phyloP scores from a whole-genome alignment of 2,888 invertebrate genomes.

The Lochmaea crataegi region DNA sequence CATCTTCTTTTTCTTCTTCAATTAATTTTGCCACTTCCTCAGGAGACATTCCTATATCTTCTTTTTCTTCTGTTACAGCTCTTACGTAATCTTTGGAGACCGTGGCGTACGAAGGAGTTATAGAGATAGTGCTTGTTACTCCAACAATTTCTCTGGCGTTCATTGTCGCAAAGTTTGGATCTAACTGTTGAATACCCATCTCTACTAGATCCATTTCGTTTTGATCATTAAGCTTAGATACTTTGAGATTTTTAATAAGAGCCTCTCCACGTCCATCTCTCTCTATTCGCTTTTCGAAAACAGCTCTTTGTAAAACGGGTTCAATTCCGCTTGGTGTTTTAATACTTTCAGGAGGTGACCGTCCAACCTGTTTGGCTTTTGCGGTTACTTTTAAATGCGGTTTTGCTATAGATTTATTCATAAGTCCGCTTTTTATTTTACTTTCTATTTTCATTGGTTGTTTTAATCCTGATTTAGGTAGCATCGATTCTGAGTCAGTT shows the following conservation, averaged over 20 bases:
- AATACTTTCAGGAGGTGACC: conserved; percentile 41
- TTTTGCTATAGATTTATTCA: conserved; percentile 30
- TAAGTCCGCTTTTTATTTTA: neutral
- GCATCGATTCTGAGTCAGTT: neutral
- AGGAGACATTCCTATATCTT: conserved; percentile 47
- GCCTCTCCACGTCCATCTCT: conserved; percentile 53
- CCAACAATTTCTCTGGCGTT: conserved; percentile 42
- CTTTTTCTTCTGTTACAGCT: conserved; percentile 27
- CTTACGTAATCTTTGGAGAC: conserved; percentile 31
- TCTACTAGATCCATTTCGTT: conserved; percentile 16
- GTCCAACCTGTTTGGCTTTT: conserved; percentile 32
- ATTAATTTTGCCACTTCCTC: conserved; percentile 56
- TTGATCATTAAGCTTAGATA: conserved; percentile 49
- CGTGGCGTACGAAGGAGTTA: conserved; percentile 42
- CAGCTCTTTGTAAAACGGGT: conserved; percentile 52
- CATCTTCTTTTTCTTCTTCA: conserved; percentile 59
- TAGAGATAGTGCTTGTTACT: conserved; percentile 45
- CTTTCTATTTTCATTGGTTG: neutral
- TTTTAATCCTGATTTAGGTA: neutral
- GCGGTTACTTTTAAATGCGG: conserved; percentile 39
- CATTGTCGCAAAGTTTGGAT: conserved; percentile 28
- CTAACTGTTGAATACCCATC: conserved; percentile 31
- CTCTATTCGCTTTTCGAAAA: conserved; percentile 55
- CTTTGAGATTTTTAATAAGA: conserved; percentile 49
- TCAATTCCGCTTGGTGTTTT: conserved; percentile 53